Base-by-base conservation (phyloP, 2,888 invertebrate genomes). In the Lysandra coridon region DNA sequence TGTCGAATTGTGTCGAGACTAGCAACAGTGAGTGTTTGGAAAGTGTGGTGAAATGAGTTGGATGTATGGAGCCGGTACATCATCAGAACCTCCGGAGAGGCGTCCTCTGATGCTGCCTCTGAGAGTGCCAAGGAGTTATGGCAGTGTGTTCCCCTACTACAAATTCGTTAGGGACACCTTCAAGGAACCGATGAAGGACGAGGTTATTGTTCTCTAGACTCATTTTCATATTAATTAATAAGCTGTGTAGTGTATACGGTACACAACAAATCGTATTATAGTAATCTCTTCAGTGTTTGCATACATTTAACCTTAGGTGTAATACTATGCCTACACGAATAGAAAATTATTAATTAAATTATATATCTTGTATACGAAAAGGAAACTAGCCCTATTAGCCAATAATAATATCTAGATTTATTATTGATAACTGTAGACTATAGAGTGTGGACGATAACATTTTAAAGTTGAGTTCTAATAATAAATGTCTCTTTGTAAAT, bases 121-220 rank as follows among this genome's bases (percentile, higher is more conserved):
- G 57, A 87, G 89, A 81, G 88, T 95, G 4, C 95, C 96, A 1
- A 92, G 95, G 81, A 96, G 95, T 84, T 96, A 96, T 87, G 96
- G 96, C 73, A 96, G 96, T 78, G 87, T 96, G 75, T 95, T 96
- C 82, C 95, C 96, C 0, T 96, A 96, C 86, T 96, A 96, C 87
- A 95, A 95, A 84, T 96, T 96, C 85, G 91, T 96, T 83, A 95
- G 91, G 84, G 92, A 94, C 80, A 91, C 95, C 12, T 86, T 90
- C 49, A 90, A 88, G 80, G 91, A 92, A 80, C 87, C 91, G 23
- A 83, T 90, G 80, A 86, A 85, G 64, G 87, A 86, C 83, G 92
- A 92, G 92, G 92, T 92, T 88, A 78, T 78, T 79, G 79, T 76
- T 76, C 74, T 79, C 17, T 73, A 69, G 17, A 40, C 78, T 79